Percentiles rank a stretch among this genome's conserved stretches.
Evolutionary conservation across 2,797 vertebrate species (phyloP).

Genomic region (Tragelaphus eurycerus): DNA sequence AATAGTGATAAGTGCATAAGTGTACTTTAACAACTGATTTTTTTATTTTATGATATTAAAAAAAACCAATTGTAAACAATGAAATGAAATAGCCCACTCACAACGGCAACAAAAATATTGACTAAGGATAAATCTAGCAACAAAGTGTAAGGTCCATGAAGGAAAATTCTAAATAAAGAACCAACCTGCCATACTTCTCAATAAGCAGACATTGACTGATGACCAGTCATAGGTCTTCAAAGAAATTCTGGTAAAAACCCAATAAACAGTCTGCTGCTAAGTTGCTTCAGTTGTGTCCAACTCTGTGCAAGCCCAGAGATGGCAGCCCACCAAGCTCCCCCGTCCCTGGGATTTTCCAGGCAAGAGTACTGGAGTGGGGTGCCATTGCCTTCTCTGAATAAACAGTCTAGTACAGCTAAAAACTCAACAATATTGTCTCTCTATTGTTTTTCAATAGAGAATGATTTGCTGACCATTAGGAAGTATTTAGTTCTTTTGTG

Average conservation of each 20-base stretch:
- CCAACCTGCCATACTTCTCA: background rate
- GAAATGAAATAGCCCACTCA: background rate
- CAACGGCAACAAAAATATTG: background rate
- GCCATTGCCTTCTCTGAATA: background rate
- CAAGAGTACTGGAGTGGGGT: too few relatives aligned
- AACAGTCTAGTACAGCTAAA: background rate
- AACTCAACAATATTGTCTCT: background rate
- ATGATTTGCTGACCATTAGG: background rate
- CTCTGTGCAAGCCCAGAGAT: too few relatives aligned
- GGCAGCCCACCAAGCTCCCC: too few relatives aligned
- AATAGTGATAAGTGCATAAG: background rate
- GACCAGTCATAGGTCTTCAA: background rate
- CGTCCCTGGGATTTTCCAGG: too few relatives aligned
- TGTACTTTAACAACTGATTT: background rate
- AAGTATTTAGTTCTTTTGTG: background rate
- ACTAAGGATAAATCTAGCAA: background rate
- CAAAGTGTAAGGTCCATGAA: background rate
- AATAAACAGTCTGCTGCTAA: background rate
- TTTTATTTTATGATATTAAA: background rate
- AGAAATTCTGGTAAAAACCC: background rate
- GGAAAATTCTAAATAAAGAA: background rate
- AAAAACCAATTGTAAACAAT: background rate
- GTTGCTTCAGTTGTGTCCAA: too few relatives aligned
- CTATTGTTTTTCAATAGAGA: background rate
- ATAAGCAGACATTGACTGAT: background rate